phyloP scores from a whole-genome alignment of 2,888 invertebrate genomes.

The Caenorhabditis panamensis region DNA sequence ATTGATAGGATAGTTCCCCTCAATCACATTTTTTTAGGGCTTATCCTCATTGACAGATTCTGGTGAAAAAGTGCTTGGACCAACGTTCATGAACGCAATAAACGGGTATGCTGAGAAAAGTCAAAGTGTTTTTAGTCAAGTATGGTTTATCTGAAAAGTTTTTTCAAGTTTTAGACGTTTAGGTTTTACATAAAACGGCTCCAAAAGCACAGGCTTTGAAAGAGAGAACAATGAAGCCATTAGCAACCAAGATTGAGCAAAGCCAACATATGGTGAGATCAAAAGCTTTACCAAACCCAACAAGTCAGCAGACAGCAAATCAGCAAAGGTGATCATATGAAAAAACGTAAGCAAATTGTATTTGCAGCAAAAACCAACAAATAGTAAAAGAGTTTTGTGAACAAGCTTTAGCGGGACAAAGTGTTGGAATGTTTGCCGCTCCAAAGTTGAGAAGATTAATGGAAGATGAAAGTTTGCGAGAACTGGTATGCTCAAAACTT shows the following conservation, averaged over 20 bases:
- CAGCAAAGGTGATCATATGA: slow-evolving; percentile 70
- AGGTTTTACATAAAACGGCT: slow-evolving; percentile 79
- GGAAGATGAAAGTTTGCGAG: slow-evolving; percentile 98
- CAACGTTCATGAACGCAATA: slow-evolving; percentile 77
- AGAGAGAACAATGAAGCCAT: slow-evolving; percentile 79
- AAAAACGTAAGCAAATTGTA: neutral
- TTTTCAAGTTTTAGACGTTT: slow-evolving; percentile 4
- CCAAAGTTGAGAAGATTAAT: slow-evolving; percentile 85
- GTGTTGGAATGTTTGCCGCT: slow-evolving; percentile 96
- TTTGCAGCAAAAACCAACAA: slow-evolving; percentile 80
- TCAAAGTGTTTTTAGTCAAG: slow-evolving; percentile 77
- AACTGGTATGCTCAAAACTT: slow-evolving; percentile 93
- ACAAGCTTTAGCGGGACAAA: slow-evolving; percentile 90
- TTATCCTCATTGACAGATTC: slow-evolving; percentile 71
- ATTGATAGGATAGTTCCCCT: neutral
- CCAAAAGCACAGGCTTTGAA: slow-evolving; percentile 80
- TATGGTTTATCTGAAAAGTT: no score
- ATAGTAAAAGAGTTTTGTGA: slow-evolving; percentile 81
- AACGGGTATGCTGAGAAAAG: slow-evolving; percentile 81
- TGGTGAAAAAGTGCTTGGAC: slow-evolving; percentile 78
- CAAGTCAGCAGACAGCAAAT: slow-evolving; percentile 74
- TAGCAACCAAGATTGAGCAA: slow-evolving; percentile 78
- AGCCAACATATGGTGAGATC: slow-evolving; percentile 77
- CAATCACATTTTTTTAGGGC: slow-evolving; percentile 59
- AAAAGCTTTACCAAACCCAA: slow-evolving; percentile 64